A percentile compares a stretch with the other conserved stretches of the same genome.
Evolutionary conservation across 2,888 invertebrate species (phyloP).

Genomic region (Troglohyphantes excavatus): DNA sequence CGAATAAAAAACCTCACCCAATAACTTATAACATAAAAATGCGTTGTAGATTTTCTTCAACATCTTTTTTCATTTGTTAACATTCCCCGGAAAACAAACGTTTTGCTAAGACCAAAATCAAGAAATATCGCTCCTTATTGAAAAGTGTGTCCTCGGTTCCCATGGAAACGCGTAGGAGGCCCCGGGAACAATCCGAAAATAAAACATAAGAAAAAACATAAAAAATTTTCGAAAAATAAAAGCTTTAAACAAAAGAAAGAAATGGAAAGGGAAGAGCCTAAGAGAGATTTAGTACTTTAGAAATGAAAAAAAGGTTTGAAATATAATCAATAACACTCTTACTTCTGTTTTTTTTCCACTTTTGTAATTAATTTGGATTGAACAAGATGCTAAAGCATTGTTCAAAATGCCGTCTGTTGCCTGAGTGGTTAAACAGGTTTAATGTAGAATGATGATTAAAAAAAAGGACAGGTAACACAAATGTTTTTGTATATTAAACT

Average conservation of each 20-base stretch:
- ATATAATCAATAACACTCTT: conserved; percentile 64
- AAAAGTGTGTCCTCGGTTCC: conserved; percentile 13
- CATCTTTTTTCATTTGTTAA: not conserved
- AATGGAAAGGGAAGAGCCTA: not conserved
- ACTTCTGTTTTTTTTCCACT: conserved; percentile 15
- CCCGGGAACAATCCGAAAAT: not conserved
- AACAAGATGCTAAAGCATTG: conserved; percentile 41
- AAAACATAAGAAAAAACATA: too few species aligned
- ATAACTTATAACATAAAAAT: too few species aligned
- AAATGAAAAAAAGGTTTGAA: conserved; percentile 7
- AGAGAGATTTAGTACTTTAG: conserved; percentile 10
- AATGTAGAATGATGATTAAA: not conserved
- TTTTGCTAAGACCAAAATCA: conserved; percentile 14
- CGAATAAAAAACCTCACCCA: too few species aligned
- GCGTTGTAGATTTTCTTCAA: too few species aligned
- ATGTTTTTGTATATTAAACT: not conserved
- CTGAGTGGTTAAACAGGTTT: not conserved
- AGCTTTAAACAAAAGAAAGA: conserved; percentile 2
- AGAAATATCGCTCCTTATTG: conserved; percentile 14
- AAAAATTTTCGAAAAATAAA: not conserved
- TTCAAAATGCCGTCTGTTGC: conserved; percentile 30
- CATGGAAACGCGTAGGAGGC: not conserved
- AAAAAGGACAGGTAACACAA: not conserved
- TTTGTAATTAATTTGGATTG: conserved; percentile 70
- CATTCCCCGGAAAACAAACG: conserved; percentile 11